These are phyloP conservation scores for Latrodectus hesperus DNA, from an alignment of 2,888 invertebrate genomes.

Conservation along the genomic window DNA sequence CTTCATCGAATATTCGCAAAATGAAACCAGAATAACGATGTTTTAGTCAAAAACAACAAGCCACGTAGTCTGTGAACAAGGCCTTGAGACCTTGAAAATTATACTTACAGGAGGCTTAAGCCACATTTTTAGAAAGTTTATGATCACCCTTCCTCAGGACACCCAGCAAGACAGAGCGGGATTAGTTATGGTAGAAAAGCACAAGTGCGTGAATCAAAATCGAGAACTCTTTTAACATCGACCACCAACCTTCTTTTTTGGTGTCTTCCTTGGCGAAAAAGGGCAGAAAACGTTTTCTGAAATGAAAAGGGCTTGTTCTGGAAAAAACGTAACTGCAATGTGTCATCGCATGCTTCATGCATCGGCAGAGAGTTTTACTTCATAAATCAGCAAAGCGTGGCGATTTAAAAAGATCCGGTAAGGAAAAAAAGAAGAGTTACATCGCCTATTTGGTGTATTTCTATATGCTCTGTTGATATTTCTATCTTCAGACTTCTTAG, in stretches of 20 bases:
- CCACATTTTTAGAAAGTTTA: background rate
- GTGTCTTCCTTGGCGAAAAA: background rate
- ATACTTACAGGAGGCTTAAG: background rate
- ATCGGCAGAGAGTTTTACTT: slow-evolving; percentile 61
- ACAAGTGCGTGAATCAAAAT: background rate
- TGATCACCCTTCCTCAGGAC: background rate
- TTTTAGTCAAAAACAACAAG: background rate
- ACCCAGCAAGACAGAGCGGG: background rate
- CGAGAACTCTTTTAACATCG: no score
- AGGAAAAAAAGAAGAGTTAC: slow-evolving; percentile 21
- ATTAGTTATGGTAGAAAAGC: background rate
- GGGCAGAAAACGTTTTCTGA: background rate
- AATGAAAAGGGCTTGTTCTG: background rate
- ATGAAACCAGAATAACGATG: background rate
- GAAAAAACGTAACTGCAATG: slow-evolving; percentile 48
- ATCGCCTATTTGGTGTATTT: slow-evolving; percentile 15
- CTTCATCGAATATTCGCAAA: background rate
- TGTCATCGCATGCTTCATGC: slow-evolving; percentile 67
- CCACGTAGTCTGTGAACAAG: slow-evolving; percentile 3
- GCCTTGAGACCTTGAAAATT: background rate
- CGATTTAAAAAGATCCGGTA: slow-evolving; percentile 43
- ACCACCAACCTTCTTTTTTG: background rate
- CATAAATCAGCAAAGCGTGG: slow-evolving; percentile 62
- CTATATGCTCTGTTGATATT: background rate
- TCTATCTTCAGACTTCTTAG: background rate